Percentiles rank a stretch among this genome's conserved stretches.
Evolutionary conservation across 2,113 vertebrate genomes (phyloP).

Genomic region (Tor tambroides): DNA sequence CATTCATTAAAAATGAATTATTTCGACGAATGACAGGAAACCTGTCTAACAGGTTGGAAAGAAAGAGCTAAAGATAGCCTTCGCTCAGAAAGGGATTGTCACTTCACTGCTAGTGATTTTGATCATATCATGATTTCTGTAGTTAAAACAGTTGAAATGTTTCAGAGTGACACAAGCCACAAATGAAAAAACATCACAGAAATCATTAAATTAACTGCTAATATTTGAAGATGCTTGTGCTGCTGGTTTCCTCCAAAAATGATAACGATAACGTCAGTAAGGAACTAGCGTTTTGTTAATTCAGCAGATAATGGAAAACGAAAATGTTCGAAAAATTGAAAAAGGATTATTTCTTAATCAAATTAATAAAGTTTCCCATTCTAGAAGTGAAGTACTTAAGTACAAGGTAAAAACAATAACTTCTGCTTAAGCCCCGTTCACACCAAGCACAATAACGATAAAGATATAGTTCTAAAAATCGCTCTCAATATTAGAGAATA

Average conservation of each 20-base stretch:
- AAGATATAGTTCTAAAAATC: too few species aligned
- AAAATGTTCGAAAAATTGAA: too few species aligned
- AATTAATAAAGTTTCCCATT: too few species aligned
- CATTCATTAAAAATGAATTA: not conserved
- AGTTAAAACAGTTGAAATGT: not conserved
- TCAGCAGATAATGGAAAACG: too few species aligned
- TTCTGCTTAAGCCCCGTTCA: too few species aligned
- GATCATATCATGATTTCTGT: not conserved
- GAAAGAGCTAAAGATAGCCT: not conserved
- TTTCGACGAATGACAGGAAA: not conserved
- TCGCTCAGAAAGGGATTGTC: not conserved
- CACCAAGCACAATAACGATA: too few species aligned
- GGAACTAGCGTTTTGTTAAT: too few species aligned
- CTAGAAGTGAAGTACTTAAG: not conserved
- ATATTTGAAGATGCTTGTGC: not conserved
- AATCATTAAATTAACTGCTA: not conserved
- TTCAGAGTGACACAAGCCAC: not conserved
- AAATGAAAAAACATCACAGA: not conserved
- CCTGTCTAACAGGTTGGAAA: not conserved
- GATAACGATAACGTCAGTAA: not conserved
- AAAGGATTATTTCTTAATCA: too few species aligned
- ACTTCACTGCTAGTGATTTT: not conserved
- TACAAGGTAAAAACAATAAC: not conserved
- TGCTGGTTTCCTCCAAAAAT: not conserved
- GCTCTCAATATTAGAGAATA: too few species aligned